phyloP scores from a whole-genome alignment of 2,888 invertebrate species.

The Nomada lathburiana region DNA sequence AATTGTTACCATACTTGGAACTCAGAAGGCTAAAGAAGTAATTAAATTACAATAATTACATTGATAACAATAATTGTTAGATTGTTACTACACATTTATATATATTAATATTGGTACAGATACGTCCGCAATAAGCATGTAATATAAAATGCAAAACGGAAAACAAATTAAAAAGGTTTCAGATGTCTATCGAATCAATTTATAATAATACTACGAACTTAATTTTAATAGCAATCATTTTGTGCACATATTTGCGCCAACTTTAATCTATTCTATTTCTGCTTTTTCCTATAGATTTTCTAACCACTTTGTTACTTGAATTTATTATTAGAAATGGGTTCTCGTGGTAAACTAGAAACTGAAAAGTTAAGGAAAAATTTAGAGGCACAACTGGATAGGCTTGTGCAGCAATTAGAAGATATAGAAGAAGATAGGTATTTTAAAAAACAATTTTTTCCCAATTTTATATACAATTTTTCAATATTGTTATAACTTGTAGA shows the following conservation, averaged over 20 bases:
- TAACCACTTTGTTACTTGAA: neutral
- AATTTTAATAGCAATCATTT: slow-evolving; percentile 15
- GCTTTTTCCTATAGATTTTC: neutral
- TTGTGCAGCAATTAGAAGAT: slow-evolving; percentile 89
- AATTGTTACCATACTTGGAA: neutral
- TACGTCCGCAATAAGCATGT: neutral
- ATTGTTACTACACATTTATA: neutral
- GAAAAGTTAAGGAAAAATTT: slow-evolving; percentile 88
- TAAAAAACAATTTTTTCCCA: neutral
- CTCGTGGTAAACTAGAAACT: slow-evolving; percentile 87
- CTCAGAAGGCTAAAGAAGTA: neutral
- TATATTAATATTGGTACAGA: neutral
- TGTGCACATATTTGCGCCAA: neutral
- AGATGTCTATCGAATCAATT: neutral
- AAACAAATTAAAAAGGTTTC: neutral
- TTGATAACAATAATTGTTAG: neutral
- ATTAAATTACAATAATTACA: neutral
- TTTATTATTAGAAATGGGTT: slow-evolving; percentile 81
- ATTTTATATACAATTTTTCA: neutral
- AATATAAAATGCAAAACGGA: neutral
- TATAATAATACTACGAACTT: neutral
- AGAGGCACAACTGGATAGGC: slow-evolving; percentile 88
- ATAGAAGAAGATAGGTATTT: slow-evolving; percentile 89
- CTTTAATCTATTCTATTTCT: neutral
- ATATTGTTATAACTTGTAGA: neutral